Conservation (phyloP, 2,113 vertebrate species). For the Chiloscyllium plagiosum region DNA sequence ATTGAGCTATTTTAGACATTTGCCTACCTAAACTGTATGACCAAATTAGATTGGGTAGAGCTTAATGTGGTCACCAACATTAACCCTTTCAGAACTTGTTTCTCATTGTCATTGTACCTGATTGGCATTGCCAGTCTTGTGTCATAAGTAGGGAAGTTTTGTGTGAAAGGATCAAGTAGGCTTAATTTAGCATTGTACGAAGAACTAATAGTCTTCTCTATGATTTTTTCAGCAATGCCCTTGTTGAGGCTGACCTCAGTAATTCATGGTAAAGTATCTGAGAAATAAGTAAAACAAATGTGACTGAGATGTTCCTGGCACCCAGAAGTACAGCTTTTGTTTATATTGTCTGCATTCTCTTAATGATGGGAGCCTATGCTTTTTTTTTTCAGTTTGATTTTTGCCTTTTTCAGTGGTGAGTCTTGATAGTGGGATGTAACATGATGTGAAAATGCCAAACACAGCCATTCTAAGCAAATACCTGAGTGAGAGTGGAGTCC, state of each 20-base stretch:
- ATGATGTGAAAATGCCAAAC: background rate
- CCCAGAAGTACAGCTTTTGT: background rate
- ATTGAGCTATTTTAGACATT: no score
- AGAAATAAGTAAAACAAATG: background rate
- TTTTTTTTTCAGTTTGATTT: background rate
- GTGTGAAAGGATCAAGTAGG: background rate
- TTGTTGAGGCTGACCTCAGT: background rate
- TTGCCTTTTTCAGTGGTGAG: background rate
- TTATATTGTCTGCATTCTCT: background rate
- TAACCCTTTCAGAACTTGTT: background rate
- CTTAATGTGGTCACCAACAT: no score
- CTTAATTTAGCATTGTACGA: background rate
- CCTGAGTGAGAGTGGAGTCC: background rate
- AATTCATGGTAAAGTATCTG: background rate
- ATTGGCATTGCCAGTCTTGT: background rate
- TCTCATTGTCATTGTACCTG: background rate
- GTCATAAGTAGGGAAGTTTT: background rate
- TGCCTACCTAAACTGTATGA: no score
- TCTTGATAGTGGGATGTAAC: background rate
- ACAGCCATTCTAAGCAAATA: background rate
- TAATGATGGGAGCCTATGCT: background rate
- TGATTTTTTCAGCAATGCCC: background rate
- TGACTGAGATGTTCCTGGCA: background rate
- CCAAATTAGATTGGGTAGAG: no score
- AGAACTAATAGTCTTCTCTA: background rate